Percentiles rank a stretch among this genome's conserved stretches.
These are phyloP conservation scores for Hyles euphorbiae DNA, from an alignment of 1,140 invertebrate species.

Conservation along the genomic window DNA sequence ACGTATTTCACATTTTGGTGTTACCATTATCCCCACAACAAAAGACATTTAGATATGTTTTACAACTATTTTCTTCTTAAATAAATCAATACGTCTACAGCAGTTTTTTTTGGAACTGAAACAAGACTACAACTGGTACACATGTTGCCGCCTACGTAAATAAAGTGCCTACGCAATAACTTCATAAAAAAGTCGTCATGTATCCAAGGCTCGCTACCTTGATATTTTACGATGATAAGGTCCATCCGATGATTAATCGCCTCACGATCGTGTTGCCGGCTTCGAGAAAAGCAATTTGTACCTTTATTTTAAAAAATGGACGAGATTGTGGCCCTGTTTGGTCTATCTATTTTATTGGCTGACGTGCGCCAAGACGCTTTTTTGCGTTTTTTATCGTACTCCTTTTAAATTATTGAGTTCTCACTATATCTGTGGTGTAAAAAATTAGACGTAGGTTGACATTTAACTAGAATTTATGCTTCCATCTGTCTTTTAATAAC, in stretches of 20 bases:
- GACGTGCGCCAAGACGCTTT: slow-evolving; percentile 6
- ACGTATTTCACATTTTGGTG: too few species aligned
- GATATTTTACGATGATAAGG: slow-evolving; percentile 28
- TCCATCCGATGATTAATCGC: slow-evolving; percentile 28
- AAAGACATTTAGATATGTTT: too few species aligned
- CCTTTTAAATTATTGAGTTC: neutral
- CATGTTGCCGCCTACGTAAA: slow-evolving; percentile 13
- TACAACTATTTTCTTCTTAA: too few species aligned
- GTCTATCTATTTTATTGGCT: slow-evolving; percentile 16
- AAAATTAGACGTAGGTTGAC: too few species aligned
- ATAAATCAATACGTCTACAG: too few species aligned
- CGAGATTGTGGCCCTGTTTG: slow-evolving; percentile 12
- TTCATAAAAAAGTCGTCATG: slow-evolving; percentile 2
- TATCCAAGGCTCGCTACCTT: slow-evolving; percentile 11
- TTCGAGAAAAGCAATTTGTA: slow-evolving; percentile 28
- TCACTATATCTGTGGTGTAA: too few species aligned
- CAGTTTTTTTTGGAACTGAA: slow-evolving; percentile 9
- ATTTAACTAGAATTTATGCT: too few species aligned
- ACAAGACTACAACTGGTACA: slow-evolving; percentile 7
- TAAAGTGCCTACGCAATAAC: slow-evolving; percentile 10
- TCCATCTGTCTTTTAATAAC: too few species aligned
- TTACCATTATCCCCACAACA: too few species aligned
- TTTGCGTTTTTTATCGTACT: slow-evolving; percentile 3
- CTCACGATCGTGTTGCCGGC: slow-evolving; percentile 11
- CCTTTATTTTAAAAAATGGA: slow-evolving; percentile 21